These are phyloP conservation scores for Palythoa grandis DNA, from an alignment of 92 coral and sea anemone genomes.

Conservation along the genomic window DNA sequence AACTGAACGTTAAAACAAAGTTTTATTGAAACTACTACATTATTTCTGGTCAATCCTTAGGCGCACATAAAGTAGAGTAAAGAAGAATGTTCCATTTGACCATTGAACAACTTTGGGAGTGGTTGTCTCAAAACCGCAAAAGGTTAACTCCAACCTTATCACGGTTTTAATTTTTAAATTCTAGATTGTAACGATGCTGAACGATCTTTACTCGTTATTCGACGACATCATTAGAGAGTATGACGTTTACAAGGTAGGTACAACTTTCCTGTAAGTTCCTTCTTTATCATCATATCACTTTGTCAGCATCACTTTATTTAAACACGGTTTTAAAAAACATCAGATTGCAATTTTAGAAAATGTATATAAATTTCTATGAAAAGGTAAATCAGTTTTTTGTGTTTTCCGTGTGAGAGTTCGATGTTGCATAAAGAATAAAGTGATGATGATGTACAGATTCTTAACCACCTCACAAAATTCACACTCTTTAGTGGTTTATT, in stretches of 20 bases:
- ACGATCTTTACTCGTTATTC: conserved; percentile 92
- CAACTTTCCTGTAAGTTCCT: not conserved
- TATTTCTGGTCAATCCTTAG: not conserved
- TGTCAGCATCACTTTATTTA: not conserved
- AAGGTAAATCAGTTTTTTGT: too few species aligned
- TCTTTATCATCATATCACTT: not conserved
- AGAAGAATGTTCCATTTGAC: not conserved
- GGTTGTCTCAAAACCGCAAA: not conserved
- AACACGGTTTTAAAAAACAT: not conserved
- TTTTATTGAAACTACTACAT: not conserved
- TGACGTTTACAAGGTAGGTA: conserved; percentile 92
- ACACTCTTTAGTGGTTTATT: too few species aligned
- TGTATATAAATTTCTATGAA: too few species aligned
- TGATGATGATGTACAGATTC: too few species aligned
- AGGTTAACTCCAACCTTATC: not conserved
- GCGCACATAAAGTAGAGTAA: not conserved
- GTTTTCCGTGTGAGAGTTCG: too few species aligned
- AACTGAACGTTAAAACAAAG: not conserved
- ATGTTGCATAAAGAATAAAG: too few species aligned
- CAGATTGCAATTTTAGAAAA: too few species aligned
- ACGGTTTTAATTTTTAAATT: not conserved
- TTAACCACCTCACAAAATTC: too few species aligned
- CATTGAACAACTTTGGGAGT: not conserved
- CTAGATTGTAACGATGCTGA: conserved; percentile 90
- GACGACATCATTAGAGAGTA: conserved; percentile 96